phyloP scores from a whole-genome alignment of 2,797 vertebrate genomes.

The Lycodopsis pacificus region DNA sequence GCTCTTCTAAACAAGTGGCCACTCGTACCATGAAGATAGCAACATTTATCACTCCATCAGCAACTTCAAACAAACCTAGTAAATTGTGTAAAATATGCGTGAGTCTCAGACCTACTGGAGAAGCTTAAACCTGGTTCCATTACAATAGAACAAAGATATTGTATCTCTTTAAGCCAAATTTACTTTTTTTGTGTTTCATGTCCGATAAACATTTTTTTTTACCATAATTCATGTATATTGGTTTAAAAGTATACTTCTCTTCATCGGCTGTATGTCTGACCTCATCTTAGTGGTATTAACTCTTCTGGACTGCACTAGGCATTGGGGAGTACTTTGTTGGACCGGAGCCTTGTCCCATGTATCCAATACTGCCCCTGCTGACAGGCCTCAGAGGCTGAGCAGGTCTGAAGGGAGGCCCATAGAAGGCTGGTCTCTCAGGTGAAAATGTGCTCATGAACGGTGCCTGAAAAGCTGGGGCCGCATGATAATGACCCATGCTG shows the following conservation, averaged over 20 bases:
- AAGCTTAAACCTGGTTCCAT: neutral
- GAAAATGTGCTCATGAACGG: constrained; percentile 68
- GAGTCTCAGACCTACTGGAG: neutral
- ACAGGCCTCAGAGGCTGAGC: constrained; percentile 81
- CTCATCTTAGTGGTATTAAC: constrained; percentile 55
- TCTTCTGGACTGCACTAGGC: constrained; percentile 82
- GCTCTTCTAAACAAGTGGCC: constrained; percentile 32
- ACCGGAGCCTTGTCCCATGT: constrained; percentile 77
- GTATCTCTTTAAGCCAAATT: neutral
- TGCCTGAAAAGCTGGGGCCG: constrained; percentile 52
- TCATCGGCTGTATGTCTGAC: constrained; percentile 6
- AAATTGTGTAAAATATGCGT: neutral
- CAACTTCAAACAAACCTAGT: constrained; percentile 3
- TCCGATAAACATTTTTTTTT: neutral
- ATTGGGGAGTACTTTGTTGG: constrained; percentile 80
- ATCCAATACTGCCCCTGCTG: constrained; percentile 74
- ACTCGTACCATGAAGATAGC: neutral
- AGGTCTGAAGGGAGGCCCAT: constrained; percentile 82
- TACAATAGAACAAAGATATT: neutral
- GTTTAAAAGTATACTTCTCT: constrained; percentile 1
- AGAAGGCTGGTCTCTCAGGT: constrained; percentile 72
- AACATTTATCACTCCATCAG: constrained; percentile 5
- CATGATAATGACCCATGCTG: constrained; percentile 48
- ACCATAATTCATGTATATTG: neutral
- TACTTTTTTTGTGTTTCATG: neutral